Evolutionary conservation across 2,888 invertebrate genomes (phyloP), one percentile per base, ranked within the genome.

Genomic region (Drepanosiphum platanoidis): DNA sequence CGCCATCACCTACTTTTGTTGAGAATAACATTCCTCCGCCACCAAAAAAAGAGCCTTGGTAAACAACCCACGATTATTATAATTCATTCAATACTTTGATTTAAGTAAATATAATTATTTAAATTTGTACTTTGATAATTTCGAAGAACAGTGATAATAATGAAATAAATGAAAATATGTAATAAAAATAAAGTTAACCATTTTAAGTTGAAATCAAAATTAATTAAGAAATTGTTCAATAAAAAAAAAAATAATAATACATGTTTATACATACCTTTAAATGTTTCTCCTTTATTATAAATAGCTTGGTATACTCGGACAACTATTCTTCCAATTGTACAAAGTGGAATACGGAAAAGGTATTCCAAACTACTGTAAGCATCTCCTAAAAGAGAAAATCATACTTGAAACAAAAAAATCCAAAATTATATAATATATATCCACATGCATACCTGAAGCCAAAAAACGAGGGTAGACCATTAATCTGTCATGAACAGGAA

Each of bases 401-500:
- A 70, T 70, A 70, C 36, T 70, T 70, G 70, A 36, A 70, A 70
- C 39, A 39, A 8, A 39, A 39, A 8, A 39, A 39, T 39, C 5
- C 9, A 39, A 39, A 5, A 39, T 39, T 52, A 71, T 32, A 74
- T 74, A 32, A 32, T 74, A 74, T 27, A 72, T 30, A 72, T 30
- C 72, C 46, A 52, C 46, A 74, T 74, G 22, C 72, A 11, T 74
- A 74, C 86, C 86, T 77, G 74, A 68, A 46, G 86, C 86, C 46
- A 86, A 30, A 77, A 86, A 86, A 77, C 84, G 64, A 34, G 71
- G 46, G 32, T 52, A 30, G 66, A 81, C 71, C 34, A 81, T 68
- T 36, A 86, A 77, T 70, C 86, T 78, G 77, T 86, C 78, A 64
- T 66, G 77, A n/a, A 78, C 64, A 42, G 75, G 52, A 77, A 86